Base-by-base conservation (phyloP, 2,113 vertebrate genomes). In the Anguilla japonica region DNA sequence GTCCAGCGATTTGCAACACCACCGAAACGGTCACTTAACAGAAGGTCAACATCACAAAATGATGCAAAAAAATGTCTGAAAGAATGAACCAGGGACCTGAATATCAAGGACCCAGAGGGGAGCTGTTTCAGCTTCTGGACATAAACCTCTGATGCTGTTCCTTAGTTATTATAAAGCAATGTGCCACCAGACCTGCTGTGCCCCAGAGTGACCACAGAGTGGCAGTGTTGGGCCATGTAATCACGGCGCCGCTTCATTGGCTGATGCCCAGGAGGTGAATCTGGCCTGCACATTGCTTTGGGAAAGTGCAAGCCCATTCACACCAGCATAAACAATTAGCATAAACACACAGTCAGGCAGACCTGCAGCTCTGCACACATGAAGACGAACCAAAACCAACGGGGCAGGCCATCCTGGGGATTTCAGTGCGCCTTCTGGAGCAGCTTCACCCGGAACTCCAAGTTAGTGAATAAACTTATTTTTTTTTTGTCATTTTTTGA, bases 161-260 rank as follows among this genome's bases (percentile, higher is more conserved):
- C 22, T 6, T 22, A 26, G 20, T 2, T 4, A 50, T 18, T 40
- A 26, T 40, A 29, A 60, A 16, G 20, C 8, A 15, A 57, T 13
- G 29, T 75, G 41, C 53, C 82, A 29, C 41, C 71, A 79, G 7
- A 34, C 43, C 16, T 81, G 34, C 83, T 40, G 41, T 75, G 56
- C 82, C 34, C 34, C 79, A 57, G 8, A 22, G 4, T 0, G 15
- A 50, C 91, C 93, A 93, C 93, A 71, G 87, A 91, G 90, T 89
- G 93, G 71, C 91, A 92, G 86, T 67, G 22, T 40, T 60, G 71
- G 89, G 88, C 88, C n/a, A 9, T 75, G 18, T 56, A 89, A 40
- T 79, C 41, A 67, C 46, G 56, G 26, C 39, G 8, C 15, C 41
- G 56, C 79, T 80, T 3, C 18, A 41, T 39, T 34, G 71, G 71